A percentile compares a stretch with the other conserved stretches of the same genome.
Evolutionary conservation across 1,140 invertebrate species (phyloP).

Genomic region (Drosophila bipectinata): DNA sequence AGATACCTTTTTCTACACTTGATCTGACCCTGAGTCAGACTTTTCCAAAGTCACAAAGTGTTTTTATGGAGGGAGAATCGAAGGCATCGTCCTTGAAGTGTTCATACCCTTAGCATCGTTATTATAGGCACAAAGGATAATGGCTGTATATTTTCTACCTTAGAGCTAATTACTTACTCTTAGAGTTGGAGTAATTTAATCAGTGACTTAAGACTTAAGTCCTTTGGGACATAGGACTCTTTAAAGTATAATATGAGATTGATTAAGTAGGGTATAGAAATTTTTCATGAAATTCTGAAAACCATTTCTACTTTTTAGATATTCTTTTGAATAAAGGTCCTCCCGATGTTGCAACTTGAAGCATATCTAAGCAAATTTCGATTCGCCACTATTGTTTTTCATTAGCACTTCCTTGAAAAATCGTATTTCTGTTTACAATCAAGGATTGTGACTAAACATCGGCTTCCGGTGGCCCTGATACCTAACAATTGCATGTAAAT

Average conservation of each 20-base stretch:
- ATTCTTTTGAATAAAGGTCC: constrained; percentile 2
- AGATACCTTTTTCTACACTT: constrained; percentile 41
- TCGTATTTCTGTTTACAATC: constrained; percentile 24
- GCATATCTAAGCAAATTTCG: constrained; percentile 26
- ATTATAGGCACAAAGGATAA: constrained; percentile 13
- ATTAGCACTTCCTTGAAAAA: constrained; percentile 48
- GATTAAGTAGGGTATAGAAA: no score
- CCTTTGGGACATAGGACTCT: no score
- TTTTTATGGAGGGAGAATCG: neutral
- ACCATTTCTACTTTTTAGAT: neutral
- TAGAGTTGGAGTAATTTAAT: no score
- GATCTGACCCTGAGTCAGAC: constrained; percentile 28
- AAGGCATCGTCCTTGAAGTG: constrained; percentile 11
- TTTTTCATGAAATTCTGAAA: neutral
- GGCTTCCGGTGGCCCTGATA: constrained; percentile 46
- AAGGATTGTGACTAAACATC: constrained; percentile 31
- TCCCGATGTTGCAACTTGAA: constrained; percentile 13
- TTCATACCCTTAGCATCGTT: constrained; percentile 5
- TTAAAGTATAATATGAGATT: no score
- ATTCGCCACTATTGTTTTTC: constrained; percentile 21
- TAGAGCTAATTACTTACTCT: constrained; percentile 1
- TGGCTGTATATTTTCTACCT: neutral
- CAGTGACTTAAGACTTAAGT: neutral
- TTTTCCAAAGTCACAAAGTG: constrained; percentile 40
- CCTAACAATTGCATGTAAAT: constrained; percentile 54